Base-by-base conservation (phyloP, 2,113 vertebrate genomes). In the Ptychochromis oligacanthus region DNA sequence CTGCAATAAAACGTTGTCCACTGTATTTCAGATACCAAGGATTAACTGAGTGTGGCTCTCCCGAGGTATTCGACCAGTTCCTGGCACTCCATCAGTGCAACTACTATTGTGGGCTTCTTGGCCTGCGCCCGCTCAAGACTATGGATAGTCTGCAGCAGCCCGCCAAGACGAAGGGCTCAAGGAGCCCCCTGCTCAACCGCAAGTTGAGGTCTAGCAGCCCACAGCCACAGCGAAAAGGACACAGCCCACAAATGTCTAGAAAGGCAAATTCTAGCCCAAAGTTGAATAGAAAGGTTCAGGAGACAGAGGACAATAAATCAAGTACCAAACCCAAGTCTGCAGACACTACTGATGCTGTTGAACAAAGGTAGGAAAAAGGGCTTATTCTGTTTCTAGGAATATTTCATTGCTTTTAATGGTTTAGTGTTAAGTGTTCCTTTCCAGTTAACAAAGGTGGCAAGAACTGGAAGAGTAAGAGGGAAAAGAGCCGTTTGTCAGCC, bases 51-150 rank as follows among this genome's bases (percentile, higher is more conserved):
- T 92, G 92, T 80, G 96, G 96, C 14, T 96, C 95, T 43, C 97
- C 97, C 0, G 95, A 96, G 40, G 88, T 98, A 67, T 94, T 99
- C 40, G 97, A 99, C 83, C 97, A 97, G 85, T 99, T 99, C 24
- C 75, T 84, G 0, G 80, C 94, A 0, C 49, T 95, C 36, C 98
- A 99, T 94, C 96, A 95, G 58, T 99, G 98, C 87, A 99, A 97
- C 93, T 95, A 26, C 89, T 98, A 97, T 93, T 99, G 98, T 85
- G 96, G 95, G 84, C 96, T 98, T 87, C 95, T 99, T 79, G 94
- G 96, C 58, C 94, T 99, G 54, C 90, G 92, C 3, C 78, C 96
- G 0, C 92, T 98, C 28, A 97, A 97, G 92, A 80, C 79, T 4
- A 90, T 93, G 6, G 98, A 99, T 59, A 83, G 89, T 36, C 88